Percentiles rank a stretch among this genome's conserved stretches.
phyloP scores from a whole-genome alignment of 2,888 invertebrate species.

The Vannuccia rotundouncinata region DNA sequence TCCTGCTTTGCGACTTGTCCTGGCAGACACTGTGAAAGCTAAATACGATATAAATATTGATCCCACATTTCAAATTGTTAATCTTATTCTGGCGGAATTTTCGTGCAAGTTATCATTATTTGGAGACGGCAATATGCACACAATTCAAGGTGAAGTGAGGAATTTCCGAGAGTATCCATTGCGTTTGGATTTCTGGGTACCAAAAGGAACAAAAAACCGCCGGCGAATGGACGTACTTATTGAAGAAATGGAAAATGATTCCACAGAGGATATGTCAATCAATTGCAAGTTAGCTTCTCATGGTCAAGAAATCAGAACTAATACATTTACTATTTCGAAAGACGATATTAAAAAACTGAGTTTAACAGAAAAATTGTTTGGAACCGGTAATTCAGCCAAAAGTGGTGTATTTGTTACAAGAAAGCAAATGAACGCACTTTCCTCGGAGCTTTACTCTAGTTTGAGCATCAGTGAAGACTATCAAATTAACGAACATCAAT shows the following conservation, averaged over 20 bases:
- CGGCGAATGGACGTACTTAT: neutral
- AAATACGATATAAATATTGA: neutral
- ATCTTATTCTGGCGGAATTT: constrained; percentile 8
- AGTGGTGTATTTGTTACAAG: neutral
- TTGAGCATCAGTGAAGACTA: neutral
- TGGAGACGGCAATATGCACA: too few relatives aligned
- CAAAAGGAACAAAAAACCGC: neutral
- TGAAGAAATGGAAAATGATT: neutral
- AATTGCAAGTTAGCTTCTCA: neutral
- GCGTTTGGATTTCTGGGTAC: neutral
- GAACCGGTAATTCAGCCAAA: neutral
- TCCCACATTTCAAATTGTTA: neutral
- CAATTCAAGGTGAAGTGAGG: too few relatives aligned
- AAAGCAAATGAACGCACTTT: neutral
- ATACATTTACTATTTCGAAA: neutral
- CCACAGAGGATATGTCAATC: neutral
- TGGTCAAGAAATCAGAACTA: neutral
- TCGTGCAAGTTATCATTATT: too few relatives aligned
- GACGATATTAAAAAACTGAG: neutral
- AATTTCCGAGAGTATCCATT: neutral
- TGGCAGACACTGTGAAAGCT: neutral
- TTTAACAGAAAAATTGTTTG: neutral
- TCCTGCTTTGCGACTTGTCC: neutral
- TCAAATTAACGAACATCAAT: neutral
- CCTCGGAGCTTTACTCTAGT: neutral